Evolutionary conservation across 2,888 invertebrate species (phyloP).

Genomic region (Apoderus coryli): DNA sequence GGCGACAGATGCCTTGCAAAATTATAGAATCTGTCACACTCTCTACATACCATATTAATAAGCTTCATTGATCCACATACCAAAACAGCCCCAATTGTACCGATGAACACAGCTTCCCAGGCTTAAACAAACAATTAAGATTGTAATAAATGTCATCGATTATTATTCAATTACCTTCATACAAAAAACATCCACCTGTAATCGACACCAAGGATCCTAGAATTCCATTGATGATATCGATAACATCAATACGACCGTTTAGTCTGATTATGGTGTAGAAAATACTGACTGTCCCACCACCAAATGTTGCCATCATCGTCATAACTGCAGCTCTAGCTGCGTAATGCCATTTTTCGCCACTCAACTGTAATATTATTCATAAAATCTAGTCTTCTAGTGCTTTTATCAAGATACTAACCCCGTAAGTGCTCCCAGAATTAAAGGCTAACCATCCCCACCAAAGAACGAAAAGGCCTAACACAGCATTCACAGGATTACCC

Average conservation of each 20-base stretch:
- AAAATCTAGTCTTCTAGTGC: background rate
- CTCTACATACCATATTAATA: slow-evolving; percentile 49
- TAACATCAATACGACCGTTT: slow-evolving; percentile 60
- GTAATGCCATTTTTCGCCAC: slow-evolving; percentile 81
- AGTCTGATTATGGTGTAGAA: slow-evolving; percentile 48
- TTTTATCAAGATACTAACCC: slow-evolving; percentile 42
- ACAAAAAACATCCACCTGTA: slow-evolving; percentile 79
- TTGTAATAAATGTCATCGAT: too few relatives aligned
- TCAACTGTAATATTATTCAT: slow-evolving; percentile 34
- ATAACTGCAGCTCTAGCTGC: slow-evolving; percentile 80
- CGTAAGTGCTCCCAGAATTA: slow-evolving; percentile 82
- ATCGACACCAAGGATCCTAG: slow-evolving; percentile 77
- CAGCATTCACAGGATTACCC: slow-evolving; percentile 80
- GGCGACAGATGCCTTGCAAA: too few relatives aligned
- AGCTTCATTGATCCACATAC: slow-evolving; percentile 57
- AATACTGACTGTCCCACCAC: slow-evolving; percentile 65
- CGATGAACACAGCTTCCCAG: slow-evolving; percentile 77
- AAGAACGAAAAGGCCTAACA: slow-evolving; percentile 80
- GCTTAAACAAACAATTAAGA: too few relatives aligned
- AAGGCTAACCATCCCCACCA: slow-evolving; percentile 98
- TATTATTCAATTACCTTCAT: slow-evolving; percentile 33
- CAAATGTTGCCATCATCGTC: slow-evolving; percentile 84
- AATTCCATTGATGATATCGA: slow-evolving; percentile 78
- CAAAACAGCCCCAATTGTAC: slow-evolving; percentile 61
- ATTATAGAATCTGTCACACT: too few relatives aligned